Conservation (phyloP, 2,113 vertebrate species). For the Dipodomys ordii region DNA sequence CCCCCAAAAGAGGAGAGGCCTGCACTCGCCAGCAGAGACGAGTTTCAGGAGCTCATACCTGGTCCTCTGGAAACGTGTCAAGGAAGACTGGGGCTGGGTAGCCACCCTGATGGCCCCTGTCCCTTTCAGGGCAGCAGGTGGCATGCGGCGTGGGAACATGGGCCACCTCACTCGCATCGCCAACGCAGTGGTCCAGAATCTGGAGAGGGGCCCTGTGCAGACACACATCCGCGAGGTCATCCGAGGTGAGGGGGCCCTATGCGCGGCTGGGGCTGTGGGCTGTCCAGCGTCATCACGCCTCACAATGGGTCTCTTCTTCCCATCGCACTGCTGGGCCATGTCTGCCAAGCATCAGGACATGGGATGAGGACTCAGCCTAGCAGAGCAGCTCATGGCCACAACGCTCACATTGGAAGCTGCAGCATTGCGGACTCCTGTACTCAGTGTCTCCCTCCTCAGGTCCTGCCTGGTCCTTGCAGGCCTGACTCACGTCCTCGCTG, state of each 20-base stretch:
- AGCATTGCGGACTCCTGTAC: background rate
- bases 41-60: background rate
- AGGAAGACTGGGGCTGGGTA: background rate
- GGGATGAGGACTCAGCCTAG: background rate
- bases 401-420: fast-evolving
- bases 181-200: conserved; percentile 95
- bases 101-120: background rate
- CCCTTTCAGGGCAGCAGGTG: conserved; percentile 91
- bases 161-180: conserved; percentile 97
- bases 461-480: background rate
- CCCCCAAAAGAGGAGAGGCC: background rate
- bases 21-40: background rate
- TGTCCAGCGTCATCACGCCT: background rate
- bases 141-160: conserved; percentile 96
- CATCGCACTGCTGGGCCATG: background rate
- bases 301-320: fast-evolving
- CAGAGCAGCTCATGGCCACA: background rate
- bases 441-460: background rate
- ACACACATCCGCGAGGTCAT: conserved; percentile 92
- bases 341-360: background rate
- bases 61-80: background rate
- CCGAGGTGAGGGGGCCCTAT: conserved; percentile 88
- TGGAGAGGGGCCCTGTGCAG: conserved; percentile 95
- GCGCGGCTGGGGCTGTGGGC: too few species aligned
- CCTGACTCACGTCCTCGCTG: background rate